phyloP scores from a whole-genome alignment of 2,888 invertebrate species.

The Netelia inedita region DNA sequence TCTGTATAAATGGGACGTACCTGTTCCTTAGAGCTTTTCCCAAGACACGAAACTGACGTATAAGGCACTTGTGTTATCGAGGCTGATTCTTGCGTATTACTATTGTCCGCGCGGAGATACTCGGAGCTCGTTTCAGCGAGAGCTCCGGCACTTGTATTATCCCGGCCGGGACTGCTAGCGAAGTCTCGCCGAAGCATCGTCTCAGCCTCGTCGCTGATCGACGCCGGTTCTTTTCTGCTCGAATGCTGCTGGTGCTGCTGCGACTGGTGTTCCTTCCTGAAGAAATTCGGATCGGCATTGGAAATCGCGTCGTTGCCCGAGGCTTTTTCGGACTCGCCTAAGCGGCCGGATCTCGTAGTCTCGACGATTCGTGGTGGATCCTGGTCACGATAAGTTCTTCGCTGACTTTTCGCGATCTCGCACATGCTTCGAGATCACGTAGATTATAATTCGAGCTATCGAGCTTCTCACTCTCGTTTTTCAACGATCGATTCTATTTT shows the following conservation, averaged over 20 bases:
- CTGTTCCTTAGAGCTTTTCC: conserved; percentile 51
- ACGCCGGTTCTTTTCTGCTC: conserved; percentile 72
- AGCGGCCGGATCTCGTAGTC: conserved; percentile 54
- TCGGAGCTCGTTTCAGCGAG: conserved; percentile 73
- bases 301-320: conserved; percentile 33
- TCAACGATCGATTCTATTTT: conserved; percentile 49
- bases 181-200: conserved; percentile 55
- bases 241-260: conserved; percentile 72
- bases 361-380: conserved; percentile 81
- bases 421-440: conserved; percentile 73
- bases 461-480: background rate
- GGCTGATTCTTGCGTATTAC: conserved; percentile 56
- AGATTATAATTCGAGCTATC: background rate
- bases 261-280: conserved; percentile 68
- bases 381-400: conserved; percentile 80
- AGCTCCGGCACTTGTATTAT: conserved; percentile 71
- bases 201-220: conserved; percentile 58
- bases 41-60: conserved; percentile 20
- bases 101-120: conserved; percentile 77
- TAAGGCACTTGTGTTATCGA: conserved; percentile 57
- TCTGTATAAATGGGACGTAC: conserved; percentile 23
- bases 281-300: conserved; percentile 61
- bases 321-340: conserved; percentile 41
- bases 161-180: conserved; percentile 71
- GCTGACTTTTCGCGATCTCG: conserved; percentile 79